Conservation (phyloP, 2,113 vertebrate genomes). For the Oriolus oriolus region DNA sequence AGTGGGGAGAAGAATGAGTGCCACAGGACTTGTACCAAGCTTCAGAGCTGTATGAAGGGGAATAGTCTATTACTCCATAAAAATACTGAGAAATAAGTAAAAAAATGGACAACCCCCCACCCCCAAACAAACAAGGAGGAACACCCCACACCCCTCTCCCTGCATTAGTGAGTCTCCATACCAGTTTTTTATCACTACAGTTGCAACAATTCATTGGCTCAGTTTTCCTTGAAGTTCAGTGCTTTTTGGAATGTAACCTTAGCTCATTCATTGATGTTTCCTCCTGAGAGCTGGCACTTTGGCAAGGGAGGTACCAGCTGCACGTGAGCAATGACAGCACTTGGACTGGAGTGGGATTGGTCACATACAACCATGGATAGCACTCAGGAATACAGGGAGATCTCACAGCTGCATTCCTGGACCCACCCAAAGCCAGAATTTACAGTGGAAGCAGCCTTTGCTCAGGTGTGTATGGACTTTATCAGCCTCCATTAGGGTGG, state of each 20-base stretch:
- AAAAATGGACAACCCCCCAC: too few species aligned
- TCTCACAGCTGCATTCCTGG: neutral
- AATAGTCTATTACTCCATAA: neutral
- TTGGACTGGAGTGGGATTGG: neutral
- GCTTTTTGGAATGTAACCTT: neutral
- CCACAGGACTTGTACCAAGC: neutral
- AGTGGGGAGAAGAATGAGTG: neutral
- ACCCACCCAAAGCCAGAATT: neutral
- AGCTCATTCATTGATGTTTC: neutral
- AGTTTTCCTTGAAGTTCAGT: neutral
- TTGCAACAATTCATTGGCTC: neutral
- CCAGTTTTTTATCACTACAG: neutral
- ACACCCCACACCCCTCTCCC: too few species aligned
- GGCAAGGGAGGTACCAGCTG: neutral
- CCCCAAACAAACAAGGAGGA: neutral
- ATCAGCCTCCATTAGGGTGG: neutral
- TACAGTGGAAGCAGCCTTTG: neutral
- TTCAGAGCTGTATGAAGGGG: neutral
- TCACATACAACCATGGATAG: neutral
- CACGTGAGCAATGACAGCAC: neutral
- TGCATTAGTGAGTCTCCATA: neutral
- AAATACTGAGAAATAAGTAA: neutral
- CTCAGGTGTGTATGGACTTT: accelerated
- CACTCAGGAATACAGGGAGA: neutral
- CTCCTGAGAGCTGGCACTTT: neutral